A percentile compares a stretch with the other conserved stretches of the same genome.
phyloP scores from a whole-genome alignment of 2,113 vertebrate genomes.

The Corythaeola cristata region DNA sequence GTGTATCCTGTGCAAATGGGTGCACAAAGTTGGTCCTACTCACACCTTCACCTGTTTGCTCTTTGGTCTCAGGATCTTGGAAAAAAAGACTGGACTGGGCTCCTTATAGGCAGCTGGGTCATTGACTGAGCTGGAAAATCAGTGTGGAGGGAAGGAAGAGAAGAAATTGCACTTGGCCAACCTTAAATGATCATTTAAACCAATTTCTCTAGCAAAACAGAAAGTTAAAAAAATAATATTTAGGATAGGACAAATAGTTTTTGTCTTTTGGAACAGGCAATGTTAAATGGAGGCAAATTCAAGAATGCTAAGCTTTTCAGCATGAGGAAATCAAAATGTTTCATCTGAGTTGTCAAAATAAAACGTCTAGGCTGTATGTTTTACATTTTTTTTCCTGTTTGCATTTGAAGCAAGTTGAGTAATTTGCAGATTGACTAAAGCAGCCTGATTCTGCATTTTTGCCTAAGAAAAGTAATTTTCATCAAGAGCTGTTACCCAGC shows the following conservation, averaged over 20 bases:
- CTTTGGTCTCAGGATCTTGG: neutral
- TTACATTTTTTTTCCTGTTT: slow-evolving; percentile 24
- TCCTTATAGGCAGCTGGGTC: neutral
- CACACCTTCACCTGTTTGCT: neutral
- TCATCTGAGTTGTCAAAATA: slow-evolving; percentile 54
- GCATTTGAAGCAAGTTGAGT: slow-evolving; percentile 17
- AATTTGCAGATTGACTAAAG: slow-evolving; percentile 32
- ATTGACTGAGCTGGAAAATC: neutral
- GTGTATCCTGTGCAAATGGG: neutral
- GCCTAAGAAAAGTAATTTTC: neutral
- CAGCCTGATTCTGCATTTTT: slow-evolving; percentile 10
- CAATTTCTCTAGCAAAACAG: neutral
- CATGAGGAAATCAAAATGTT: slow-evolving; percentile 51
- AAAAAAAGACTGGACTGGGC: neutral
- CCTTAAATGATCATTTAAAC: neutral
- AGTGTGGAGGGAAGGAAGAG: neutral
- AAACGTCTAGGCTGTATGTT: neutral
- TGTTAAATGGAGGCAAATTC: slow-evolving; percentile 13
- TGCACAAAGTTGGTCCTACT: neutral
- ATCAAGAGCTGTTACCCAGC: neutral
- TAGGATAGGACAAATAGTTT: neutral
- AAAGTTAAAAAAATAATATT: neutral
- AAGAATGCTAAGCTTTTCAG: slow-evolving; percentile 2
- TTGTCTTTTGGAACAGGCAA: neutral
- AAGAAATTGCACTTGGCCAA: neutral